Conservation (phyloP, 2,888 invertebrate genomes). For the Cosmia pyralina region DNA sequence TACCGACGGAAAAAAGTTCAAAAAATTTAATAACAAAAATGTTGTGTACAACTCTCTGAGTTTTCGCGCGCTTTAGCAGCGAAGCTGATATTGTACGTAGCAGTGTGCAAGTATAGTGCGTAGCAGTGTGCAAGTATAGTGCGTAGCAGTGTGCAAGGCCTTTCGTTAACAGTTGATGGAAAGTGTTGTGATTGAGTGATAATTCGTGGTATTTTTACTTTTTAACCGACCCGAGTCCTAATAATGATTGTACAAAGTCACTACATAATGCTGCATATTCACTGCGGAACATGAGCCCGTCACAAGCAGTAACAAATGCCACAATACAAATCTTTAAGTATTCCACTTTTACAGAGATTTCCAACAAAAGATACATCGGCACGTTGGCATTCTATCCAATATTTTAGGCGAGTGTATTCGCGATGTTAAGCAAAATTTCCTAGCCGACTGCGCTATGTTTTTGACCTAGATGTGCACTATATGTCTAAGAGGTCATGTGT, state of each 20-base stretch:
- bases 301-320: background rate
- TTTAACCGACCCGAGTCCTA: no score
- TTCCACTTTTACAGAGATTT: constrained; percentile 9
- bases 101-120: no score
- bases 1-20: no score
- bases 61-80: no score
- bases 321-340: constrained; percentile 4
- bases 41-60: no score
- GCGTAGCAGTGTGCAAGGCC: no score
- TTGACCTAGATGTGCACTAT: constrained; percentile 53
- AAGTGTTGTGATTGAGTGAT: no score
- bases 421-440: constrained; percentile 27
- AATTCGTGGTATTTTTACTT: no score
- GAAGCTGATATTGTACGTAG: no score
- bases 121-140: no score
- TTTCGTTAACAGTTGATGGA: no score
- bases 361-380: constrained; percentile 23
- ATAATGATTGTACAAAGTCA: background rate
- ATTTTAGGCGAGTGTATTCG: constrained; percentile 16
- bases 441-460: constrained; percentile 36
- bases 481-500: constrained; percentile 46
- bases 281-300: background rate
- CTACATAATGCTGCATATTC: background rate
- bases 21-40: no score
- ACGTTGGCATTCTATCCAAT: constrained; percentile 10